Evolutionary conservation across 2,797 vertebrate genomes (phyloP), one percentile per base, ranked within the genome.

Genomic region (Buphagus erythrorhynchus): DNA sequence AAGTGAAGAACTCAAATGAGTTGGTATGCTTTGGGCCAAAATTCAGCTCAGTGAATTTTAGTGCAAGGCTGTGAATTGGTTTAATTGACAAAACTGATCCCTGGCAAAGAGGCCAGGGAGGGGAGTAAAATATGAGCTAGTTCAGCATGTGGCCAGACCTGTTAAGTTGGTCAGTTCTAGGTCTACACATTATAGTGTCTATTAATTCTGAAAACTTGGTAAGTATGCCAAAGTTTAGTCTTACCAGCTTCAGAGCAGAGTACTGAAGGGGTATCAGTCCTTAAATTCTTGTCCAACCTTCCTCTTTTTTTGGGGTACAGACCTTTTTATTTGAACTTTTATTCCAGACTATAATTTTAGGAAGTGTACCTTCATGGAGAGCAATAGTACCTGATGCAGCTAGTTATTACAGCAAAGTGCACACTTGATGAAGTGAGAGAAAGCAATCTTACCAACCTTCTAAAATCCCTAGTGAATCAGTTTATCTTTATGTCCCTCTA

Each of bases 291-390:
- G 25, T 66, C 11, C 36, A 81, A 20, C 11, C 59, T 43, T 29
- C 13, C 25, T 20, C 1, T 0, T 8, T 61, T 63, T 51, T 54
- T 16, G 1, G 4, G 7, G 21, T 20, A 49, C 2, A 69, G 33
- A 46, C 1, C 1, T 77, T 86, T 88, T 73, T 38, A n/a, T 55
- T 38, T 61, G 24, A 29, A 71, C 29, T 81, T 88, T 31, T 59
- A 26, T 24, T 66, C 22, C 48, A 86, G 38, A 69, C 8, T 35
- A 79, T 24, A 65, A 31, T 73, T 94, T 81, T 63, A 55, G 17
- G 11, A 86, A 36, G 10, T 52, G 6, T 31, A 48, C 18, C 58
- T 51, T 52, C 43, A 76, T 4, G 12, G 51, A 82, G 16, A 55
- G 38, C 46, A 86, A 59, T 36, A 63, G 66, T 88, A 86, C 15